Base-by-base conservation (phyloP, 2,888 invertebrate genomes). In the Sericinus montela region DNA sequence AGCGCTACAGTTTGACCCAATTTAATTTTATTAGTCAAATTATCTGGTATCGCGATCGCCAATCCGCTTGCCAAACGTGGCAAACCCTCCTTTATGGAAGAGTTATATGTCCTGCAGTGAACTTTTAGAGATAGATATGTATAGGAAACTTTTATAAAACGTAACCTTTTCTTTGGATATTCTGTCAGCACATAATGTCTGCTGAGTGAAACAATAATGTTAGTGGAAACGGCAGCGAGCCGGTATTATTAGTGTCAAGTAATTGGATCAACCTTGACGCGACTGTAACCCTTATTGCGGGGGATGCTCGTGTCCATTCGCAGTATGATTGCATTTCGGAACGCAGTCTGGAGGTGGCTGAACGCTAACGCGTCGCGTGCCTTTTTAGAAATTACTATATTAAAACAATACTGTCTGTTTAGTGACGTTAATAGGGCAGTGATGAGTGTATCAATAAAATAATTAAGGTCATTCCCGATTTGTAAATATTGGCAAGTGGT, bases 191-290 rank as follows among this genome's bases (percentile, higher is more conserved):
- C 5, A n/a, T 42, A 35, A 36, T 42, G 28, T 48, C 19, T 9
- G 29, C 36, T 16, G 25, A 32, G 25, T 14, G 39, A 38, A 32
- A 16, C 3, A 15, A 15, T 11, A 43, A 43, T 46, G 55, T 59
- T 48, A 37, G 47, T 38, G 47, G 51, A 45, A 53, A 56, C 53
- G 51, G 40, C 42, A 25, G 25, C 56, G 63, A 61, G 64, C 59
- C 65, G 62, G 63, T 74, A 72, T 79, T 75, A 77, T 69, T 72
- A 72, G 71, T 66, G 62, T 59, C 58, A 53, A 57, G 71, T 86
- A 87, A 88, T 88, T 86, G 85, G 82, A 88, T 88, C 64, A 85
- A 80, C 87, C 86, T 87, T 88, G 85, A 62, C 62, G 74, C 76
- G 74, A 60, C 76, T 75, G 70, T 76, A 81, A 82, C 86, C 82